These are phyloP conservation scores for Nyctibius grandis DNA, from an alignment of 2,797 vertebrate species.

Conservation along the genomic window DNA sequence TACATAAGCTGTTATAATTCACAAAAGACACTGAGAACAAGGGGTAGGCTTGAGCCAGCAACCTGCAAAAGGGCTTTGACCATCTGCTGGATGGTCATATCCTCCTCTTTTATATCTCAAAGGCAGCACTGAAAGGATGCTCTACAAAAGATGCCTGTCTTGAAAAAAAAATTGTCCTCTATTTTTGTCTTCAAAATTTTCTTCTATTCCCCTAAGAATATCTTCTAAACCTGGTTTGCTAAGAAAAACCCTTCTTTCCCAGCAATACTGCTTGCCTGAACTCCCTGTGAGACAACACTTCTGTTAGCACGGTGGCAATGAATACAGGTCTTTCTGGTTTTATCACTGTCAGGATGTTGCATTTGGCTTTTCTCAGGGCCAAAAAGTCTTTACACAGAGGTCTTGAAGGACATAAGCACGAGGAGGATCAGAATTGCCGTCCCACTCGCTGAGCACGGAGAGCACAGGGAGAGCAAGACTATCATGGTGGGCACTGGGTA, in stretches of 20 bases:
- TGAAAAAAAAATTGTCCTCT: background rate
- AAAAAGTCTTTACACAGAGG: background rate
- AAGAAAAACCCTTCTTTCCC: background rate
- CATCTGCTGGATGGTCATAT: background rate
- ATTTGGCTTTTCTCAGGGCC: background rate
- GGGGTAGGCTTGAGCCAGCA: background rate
- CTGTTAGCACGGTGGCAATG: background rate
- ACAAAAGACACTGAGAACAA: background rate
- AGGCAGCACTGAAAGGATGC: background rate
- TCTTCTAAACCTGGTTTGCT: background rate
- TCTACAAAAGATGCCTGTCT: background rate
- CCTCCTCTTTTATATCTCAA: background rate
- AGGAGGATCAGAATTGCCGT: background rate
- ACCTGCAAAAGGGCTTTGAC: background rate
- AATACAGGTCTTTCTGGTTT: background rate
- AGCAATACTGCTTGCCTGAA: background rate
- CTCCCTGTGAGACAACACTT: background rate
- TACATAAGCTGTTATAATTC: background rate
- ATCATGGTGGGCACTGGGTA: accelerated
- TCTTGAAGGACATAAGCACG: background rate
- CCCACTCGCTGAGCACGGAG: background rate
- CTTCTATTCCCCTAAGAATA: background rate
- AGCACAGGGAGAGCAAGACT: background rate
- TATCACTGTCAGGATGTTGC: background rate
- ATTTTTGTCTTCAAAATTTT: background rate